These are phyloP conservation scores for Acronicta alni DNA, from an alignment of 2,888 invertebrate species.

Conservation along the genomic window DNA sequence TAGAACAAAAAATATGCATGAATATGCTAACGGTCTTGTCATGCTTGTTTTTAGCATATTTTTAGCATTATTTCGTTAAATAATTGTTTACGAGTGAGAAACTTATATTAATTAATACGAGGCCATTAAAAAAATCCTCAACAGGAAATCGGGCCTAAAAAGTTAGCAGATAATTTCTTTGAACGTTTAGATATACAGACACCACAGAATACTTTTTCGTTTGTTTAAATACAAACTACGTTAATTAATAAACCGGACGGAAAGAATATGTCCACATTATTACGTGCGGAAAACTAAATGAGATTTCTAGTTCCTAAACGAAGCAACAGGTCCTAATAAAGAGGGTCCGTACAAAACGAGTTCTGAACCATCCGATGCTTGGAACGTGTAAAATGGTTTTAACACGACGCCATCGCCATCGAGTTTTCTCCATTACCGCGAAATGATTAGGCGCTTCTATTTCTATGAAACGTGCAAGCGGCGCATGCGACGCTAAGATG, in stretches of 20 bases:
- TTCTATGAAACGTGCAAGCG: slow-evolving; percentile 45
- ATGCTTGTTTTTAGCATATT: background rate
- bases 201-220: slow-evolving; percentile 12
- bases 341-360: slow-evolving; percentile 37
- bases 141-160: slow-evolving; percentile 39
- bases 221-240: slow-evolving; percentile 8
- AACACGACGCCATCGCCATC: slow-evolving; percentile 39
- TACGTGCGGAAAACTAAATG: slow-evolving; percentile 38
- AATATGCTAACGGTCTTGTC: background rate
- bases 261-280: slow-evolving; percentile 29
- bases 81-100: slow-evolving; percentile 12
- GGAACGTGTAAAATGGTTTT: slow-evolving; percentile 57
- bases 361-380: slow-evolving; percentile 30
- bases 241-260: slow-evolving; percentile 30
- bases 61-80: slow-evolving; percentile 11
- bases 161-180: slow-evolving; percentile 23
- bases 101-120: slow-evolving; percentile 19
- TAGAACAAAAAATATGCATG: background rate
- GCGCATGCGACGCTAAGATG: slow-evolving; percentile 40
- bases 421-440: slow-evolving; percentile 56
- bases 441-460: slow-evolving; percentile 54
- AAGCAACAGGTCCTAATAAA: slow-evolving; percentile 35
- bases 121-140: slow-evolving; percentile 29
- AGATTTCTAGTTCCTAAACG: slow-evolving; percentile 45
- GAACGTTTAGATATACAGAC: slow-evolving; percentile 10